Conservation (phyloP, 2,888 invertebrate genomes). For the Xiphydria camelus region DNA sequence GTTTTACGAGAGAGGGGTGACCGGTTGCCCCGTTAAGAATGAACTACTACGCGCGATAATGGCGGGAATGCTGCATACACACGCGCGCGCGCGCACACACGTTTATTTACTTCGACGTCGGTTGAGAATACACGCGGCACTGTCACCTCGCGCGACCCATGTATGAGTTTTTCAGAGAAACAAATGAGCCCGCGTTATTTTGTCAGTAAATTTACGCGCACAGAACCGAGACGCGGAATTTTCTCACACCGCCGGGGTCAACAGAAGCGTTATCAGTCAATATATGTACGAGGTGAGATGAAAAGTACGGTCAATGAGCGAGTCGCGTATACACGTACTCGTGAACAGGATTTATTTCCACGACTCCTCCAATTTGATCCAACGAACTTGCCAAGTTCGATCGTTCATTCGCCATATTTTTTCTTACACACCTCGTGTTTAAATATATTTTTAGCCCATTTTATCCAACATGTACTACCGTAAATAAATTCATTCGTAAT, state of each 20-base stretch:
- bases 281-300: no score
- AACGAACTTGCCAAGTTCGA: no score
- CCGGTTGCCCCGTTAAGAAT: conserved; percentile 35
- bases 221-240: background rate
- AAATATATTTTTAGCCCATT: conserved; percentile 3
- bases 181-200: background rate
- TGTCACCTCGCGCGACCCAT: background rate
- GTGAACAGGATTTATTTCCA: no score
- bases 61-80: conserved; percentile 50
- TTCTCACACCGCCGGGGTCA: conserved; percentile 7
- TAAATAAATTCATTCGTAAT: conserved; percentile 11
- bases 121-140: conserved; percentile 2
- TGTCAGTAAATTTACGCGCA: background rate
- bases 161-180: background rate
- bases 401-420: conserved; percentile 1
- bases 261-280: no score
- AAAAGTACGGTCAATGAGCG: no score
- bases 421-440: no score
- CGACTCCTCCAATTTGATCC: no score
- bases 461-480: conserved; percentile 12
- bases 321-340: no score
- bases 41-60: conserved; percentile 40
- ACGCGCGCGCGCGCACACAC: conserved; percentile 20
- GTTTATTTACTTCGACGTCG: background rate
- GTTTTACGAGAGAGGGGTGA: conserved; percentile 24